Evolutionary conservation across 2,113 vertebrate species (phyloP), one percentile per base, ranked within the genome.

Genomic region (Toxotes jaculatrix): DNA sequence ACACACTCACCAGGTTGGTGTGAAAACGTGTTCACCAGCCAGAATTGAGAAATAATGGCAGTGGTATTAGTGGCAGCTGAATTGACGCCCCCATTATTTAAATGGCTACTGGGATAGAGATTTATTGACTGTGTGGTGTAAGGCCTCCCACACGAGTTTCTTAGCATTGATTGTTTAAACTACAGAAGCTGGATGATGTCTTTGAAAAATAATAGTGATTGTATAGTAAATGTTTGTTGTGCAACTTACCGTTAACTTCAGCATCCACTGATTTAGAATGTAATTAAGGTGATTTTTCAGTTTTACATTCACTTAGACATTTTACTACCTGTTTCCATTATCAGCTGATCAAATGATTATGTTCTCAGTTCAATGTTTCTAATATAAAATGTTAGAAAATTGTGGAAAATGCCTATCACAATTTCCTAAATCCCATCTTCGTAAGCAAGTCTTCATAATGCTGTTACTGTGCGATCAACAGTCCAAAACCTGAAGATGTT

Each of bases 21-120:
- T 79, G 78, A 87, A 87, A 81, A 65, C 73, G 40, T 16, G 59
- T 32, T 75, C 72, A 31, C 61, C 53, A 69, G 75, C 70, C 76
- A 79, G 77, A 68, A 82, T 49, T 43, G 47, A 79, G 75, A 66
- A 83, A 79, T 77, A 53, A 87, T 60, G 74, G 82, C 81, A 77
- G 49, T 66, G 74, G 63, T 61, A 77, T 90, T 74, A 76, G 77
- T 82, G 61, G 87, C 85, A 84, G 91, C 79, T 83, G 85, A 85
- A 80, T 73, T 80, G 67, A 83, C 79, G 76, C 87, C 74, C 69
- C 77, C 78, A 78, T 88, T 80, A 84, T 79, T 87, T 74, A 86
- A 84, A 87, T 87, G 78, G 81, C 85, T 79, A 65, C 61, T 16
- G 67, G 65, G 73, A 86, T 74, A 68, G 42, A 74, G 70, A 66